Base-by-base conservation (phyloP, 2,797 vertebrate genomes). In the Cuniculus paca region DNA sequence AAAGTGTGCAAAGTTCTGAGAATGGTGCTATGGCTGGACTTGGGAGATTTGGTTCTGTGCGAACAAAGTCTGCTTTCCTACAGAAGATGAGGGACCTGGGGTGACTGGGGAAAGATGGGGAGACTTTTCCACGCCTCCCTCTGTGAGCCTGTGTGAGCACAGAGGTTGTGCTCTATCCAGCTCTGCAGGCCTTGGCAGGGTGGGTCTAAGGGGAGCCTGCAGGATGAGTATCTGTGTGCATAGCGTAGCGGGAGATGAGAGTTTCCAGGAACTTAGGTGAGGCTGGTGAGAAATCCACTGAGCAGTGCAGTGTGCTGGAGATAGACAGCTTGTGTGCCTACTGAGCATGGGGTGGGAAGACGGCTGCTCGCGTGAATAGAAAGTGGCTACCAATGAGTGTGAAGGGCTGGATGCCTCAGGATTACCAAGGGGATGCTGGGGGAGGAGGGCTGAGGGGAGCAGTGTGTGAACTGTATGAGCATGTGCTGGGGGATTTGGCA, bases 311-410 rank as follows among this genome's bases (percentile, higher is more conserved):
- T 65, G 94, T 92, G 79, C 54, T 39, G 79, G 42, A 91, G 95
- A 92, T 95, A 96, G 95, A 95, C 94, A 91, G 95, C 89, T 45
- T 52, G 75, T 72, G 95, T 81, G 94, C 89, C 92, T 92, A 81
- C 87, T 90, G 96, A 97, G 92, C 95, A 95, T 94, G 96, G 91
- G 34, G 84, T 82, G 61, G 87, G 91, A 79, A 83, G 94, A 61
- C 6, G 24, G 39, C 34, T 91, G 19, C 34, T 88, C 16, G 52
- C 70, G 95, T 58, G 70, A 1, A n/a, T 61, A 20, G 50, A 94
- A 88, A 90, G 91, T 96, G 96, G 63, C 19, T 34, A 14, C 2
- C 0, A 20, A n/a, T 68, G 34, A 36, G 52, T 68, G 54, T 86
- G 77, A 39, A 91, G 74, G 75, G 63, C 54, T 81, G 88, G 75